Evolutionary conservation across 2,888 invertebrate genomes (phyloP), one percentile per base, ranked within the genome.

Genomic region (Cerceris rybyensis): DNA sequence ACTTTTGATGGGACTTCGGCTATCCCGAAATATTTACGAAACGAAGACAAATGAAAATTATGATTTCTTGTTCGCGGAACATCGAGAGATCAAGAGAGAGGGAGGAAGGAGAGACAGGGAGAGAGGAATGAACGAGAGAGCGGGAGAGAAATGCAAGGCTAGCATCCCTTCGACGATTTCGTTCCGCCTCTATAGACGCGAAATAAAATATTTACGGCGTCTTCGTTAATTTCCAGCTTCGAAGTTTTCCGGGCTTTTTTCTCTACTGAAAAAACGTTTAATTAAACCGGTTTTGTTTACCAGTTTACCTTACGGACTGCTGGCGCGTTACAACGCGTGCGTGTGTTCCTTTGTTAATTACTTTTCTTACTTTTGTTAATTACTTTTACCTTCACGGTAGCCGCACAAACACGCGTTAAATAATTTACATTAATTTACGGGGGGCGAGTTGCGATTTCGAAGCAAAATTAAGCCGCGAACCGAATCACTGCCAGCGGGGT

Each of bases 11-110:
- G 78, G 78, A 64, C 64, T 70, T 75, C 6, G 78, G 70, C 70
- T 57, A 74, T 75, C 75, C 28, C 78, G 43, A 75, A 78, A 59
- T 80, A 78, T 80, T 80, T 80, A 78, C 80, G 78, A 71, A 80
- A 75, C 74, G 78, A 80, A 78, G 80, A 80, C 78, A 80, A 80
- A 80, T 80, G 80, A 75, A 80, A 78, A 80, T 80, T 80, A 80
- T 80, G 80, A 78, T 80, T 78, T 80, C 80, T 80, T 78, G 75
- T 80, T 70, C 70, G 57, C 52, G 64, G 28, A 50, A 69, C 57
- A 70, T 67, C 16, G 13, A 42, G 42, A 17, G 6, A 49, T 52
- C 7, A 11, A 41, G 46, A 5, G 16, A 8, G n/a, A n/a, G 42
- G 5, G 6, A 7, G 13, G 41, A 28, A 28, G 28, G 28, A 28